phyloP scores from a whole-genome alignment of 1,140 invertebrate genomes.

The Drosophila repletoides region DNA sequence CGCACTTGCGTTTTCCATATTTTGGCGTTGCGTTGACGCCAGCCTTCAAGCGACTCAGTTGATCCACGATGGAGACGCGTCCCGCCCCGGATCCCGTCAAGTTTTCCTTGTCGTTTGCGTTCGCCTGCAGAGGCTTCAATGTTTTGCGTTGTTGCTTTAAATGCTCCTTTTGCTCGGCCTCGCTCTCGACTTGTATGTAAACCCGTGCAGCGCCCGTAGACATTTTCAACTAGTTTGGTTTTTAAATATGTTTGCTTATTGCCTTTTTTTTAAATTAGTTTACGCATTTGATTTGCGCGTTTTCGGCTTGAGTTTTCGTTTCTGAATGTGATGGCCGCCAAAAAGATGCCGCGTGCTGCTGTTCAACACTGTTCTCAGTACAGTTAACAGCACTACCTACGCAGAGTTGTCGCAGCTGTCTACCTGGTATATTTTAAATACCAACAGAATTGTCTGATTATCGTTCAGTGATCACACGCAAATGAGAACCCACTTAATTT shows the following conservation, averaged over 20 bases:
- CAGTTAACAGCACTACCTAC: neutral
- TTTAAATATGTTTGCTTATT: conserved; percentile 17
- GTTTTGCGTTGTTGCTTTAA: conserved; percentile 84
- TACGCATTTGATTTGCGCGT: conserved; percentile 14
- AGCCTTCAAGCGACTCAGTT: conserved; percentile 76
- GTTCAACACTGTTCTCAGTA: conserved; percentile 11
- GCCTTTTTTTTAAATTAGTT: conserved; percentile 53
- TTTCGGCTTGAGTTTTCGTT: conserved; percentile 37
- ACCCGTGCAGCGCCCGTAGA: conserved; percentile 79
- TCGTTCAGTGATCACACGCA: no score
- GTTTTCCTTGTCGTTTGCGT: conserved; percentile 86
- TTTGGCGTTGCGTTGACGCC: conserved; percentile 64
- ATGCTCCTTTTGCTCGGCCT: conserved; percentile 83
- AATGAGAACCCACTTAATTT: no score
- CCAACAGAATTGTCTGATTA: no score
- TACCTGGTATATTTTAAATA: neutral
- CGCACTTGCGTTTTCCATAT: conserved; percentile 74
- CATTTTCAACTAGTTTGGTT: conserved; percentile 59
- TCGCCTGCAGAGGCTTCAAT: conserved; percentile 84
- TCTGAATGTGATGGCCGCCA: conserved; percentile 68
- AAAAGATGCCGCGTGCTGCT: conserved; percentile 40
- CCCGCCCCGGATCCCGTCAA: conserved; percentile 83
- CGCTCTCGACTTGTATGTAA: conserved; percentile 82
- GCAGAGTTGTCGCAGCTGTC: neutral
- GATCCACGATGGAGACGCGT: conserved; percentile 74